Base-by-base conservation (phyloP, 1,140 invertebrate species). In the Luehdorfia chinensis region DNA sequence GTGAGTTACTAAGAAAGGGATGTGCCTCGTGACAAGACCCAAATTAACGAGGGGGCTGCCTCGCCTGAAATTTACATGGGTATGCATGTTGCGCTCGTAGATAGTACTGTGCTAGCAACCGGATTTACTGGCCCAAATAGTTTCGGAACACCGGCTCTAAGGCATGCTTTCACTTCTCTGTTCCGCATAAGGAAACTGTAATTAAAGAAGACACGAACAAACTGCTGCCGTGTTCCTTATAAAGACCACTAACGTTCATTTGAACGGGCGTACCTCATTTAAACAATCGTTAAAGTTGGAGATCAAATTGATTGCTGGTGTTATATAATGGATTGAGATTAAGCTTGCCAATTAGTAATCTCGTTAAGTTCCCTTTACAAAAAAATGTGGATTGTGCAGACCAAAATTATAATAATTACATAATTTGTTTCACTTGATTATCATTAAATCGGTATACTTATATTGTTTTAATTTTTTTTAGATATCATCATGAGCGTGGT, bases 81-180 rank as follows among this genome's bases (percentile, higher is more conserved):
- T 71, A 74, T 74, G 70, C 65, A 72, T 74, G 70, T 72, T 66
- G 66, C 65, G 52, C 67, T 66, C 55, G 34, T 50, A 63, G 59
- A 57, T 69, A 65, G 41, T 67, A 52, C 55, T 54, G 62, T 52
- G 51, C 54, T 57, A 49, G 50, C 25, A n/a, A 54, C 55, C 49
- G 66, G 59, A 77, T 77, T 83, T 79, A 83, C 62, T 65, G 63
- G 56, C 65, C 50, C 51, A 56, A 74, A 83, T 79, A 71, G 69
- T 75, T 74, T 65, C 55, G 32, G 49, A 65, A 71, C 58, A 62
- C 41, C 51, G 48, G 33, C 49, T 51, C 50, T 39, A 48, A 60
- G 60, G 50, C 50, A 59, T 50, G 48, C 34, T 19, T 50, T 33
- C 41, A 34, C 36, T 55, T 48, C n/a, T n/a, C 47, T 58, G 49